Conservation (phyloP, 2,797 vertebrate species). For the Coranthus polyacanthus region DNA sequence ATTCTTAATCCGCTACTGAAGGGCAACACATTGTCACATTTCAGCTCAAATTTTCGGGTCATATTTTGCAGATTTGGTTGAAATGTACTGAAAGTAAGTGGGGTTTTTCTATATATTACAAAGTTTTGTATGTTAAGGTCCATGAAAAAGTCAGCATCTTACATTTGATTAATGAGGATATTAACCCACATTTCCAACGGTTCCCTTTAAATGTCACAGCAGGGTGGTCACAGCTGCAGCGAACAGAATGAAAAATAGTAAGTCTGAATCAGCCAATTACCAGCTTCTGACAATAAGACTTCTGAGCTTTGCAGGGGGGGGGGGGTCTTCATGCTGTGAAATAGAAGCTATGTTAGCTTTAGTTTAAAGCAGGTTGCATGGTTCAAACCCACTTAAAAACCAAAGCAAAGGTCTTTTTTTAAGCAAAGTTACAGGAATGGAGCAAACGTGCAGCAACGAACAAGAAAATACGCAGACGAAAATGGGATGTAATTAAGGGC, state of each 20-base stretch:
- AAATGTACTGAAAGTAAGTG: too few species aligned
- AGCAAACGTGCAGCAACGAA: neutral
- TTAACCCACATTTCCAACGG: neutral
- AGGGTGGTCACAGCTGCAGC: neutral
- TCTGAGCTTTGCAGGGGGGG: too few species aligned
- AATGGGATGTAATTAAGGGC: neutral
- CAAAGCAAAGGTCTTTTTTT: neutral
- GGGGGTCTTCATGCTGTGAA: neutral
- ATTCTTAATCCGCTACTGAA: too few species aligned
- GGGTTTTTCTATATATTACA: too few species aligned
- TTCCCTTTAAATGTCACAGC: neutral
- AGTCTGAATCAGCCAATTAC: constrained; percentile 4
- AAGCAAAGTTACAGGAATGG: neutral
- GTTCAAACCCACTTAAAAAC: neutral
- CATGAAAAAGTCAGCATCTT: too few species aligned
- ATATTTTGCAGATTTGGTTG: too few species aligned
- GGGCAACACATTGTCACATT: too few species aligned
- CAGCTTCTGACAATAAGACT: constrained; percentile 4
- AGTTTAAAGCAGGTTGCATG: neutral
- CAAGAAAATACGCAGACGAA: constrained; percentile 3
- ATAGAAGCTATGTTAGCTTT: neutral
- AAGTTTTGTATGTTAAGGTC: too few species aligned
- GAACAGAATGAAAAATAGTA: neutral
- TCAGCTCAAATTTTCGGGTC: too few species aligned
- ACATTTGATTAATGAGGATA: too few species aligned